Base-by-base conservation (phyloP, 2,888 invertebrate species). In the Ophraella communa region DNA sequence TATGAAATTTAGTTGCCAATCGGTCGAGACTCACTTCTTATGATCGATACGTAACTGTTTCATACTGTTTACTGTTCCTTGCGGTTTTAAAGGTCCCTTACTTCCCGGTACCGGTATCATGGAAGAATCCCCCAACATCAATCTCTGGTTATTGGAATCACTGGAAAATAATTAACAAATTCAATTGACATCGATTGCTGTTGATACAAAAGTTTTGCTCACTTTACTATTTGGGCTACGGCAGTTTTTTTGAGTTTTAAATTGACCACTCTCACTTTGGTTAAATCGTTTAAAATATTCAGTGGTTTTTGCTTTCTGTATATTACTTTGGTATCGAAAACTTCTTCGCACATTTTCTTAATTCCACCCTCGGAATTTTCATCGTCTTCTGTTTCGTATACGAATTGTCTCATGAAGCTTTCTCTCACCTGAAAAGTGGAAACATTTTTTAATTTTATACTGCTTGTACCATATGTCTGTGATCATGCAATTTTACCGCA, bases 371-470 rank as follows among this genome's bases (percentile, higher is more conserved):
- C 87, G 24, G 84, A 82, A 69, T 89, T 89, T 78, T 94, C 94
- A 58, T 94, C 94, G 24, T 90, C 91, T 77, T 94, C 94, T 58
- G 92, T 89, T 78, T 95, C 95, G 74, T 91, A 91, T 1, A 96
- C 94, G 82, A 99, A 99, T 81, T 98, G 97, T 5, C 97, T 88
- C 94, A 99, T 98, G 82, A 99, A 99, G 73, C 98, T 98, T 81
- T 99, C 99, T 42, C 99, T 89, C 2, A 96, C 93, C 89, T 92
- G 68, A 59, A 72, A 74, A 54, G 35, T 7, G 17, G 8, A 27
- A 61, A 53, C n/a, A n/a, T n/a, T n/a, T n/a, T n/a, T n/a, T n/a
- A n/a, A n/a, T n/a, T n/a, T n/a, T n/a, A n/a, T n/a, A n/a, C n/a
- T n/a, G n/a, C n/a, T n/a, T n/a, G n/a, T n/a, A n/a, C n/a, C n/a